A percentile compares a stretch with the other conserved stretches of the same genome.
phyloP scores from a whole-genome alignment of 23 tunicate genomes.

The Botrylloides violaceus region DNA sequence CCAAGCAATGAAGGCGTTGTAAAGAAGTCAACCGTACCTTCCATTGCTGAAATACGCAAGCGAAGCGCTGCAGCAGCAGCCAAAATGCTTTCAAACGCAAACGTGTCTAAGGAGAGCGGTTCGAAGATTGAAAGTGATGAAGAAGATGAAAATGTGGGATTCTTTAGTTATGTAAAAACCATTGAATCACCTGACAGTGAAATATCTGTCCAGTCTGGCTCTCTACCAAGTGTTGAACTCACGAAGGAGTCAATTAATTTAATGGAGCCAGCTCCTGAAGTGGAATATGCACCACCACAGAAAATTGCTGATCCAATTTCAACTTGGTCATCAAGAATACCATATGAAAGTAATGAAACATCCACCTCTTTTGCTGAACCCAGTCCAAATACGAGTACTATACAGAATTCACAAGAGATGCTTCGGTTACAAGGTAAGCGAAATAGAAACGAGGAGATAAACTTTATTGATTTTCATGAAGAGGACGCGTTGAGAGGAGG shows the following conservation, averaged over 20 bases:
- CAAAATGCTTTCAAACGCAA: background rate
- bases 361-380: background rate
- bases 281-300: background rate
- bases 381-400: background rate
- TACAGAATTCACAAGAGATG: constrained; percentile 26
- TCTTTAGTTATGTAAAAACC: constrained; percentile 19
- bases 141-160: background rate
- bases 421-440: constrained; percentile 51
- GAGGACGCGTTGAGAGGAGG: constrained; percentile 67
- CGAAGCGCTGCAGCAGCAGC: constrained; percentile 19
- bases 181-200: background rate
- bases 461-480: constrained; percentile 69
- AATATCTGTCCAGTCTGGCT: background rate
- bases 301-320: background rate
- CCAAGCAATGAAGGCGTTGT: no score
- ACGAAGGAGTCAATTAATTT: background rate
- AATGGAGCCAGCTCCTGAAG: constrained; percentile 4
- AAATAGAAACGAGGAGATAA: constrained; percentile 60
- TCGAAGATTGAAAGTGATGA: constrained; percentile 19
- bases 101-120: background rate
- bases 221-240: background rate
- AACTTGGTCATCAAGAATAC: background rate
- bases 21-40: background rate
- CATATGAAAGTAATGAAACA: background rate
- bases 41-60: constrained; percentile 3